phyloP scores from a whole-genome alignment of 2,113 vertebrate species.

The Engraulis encrasicolus region DNA sequence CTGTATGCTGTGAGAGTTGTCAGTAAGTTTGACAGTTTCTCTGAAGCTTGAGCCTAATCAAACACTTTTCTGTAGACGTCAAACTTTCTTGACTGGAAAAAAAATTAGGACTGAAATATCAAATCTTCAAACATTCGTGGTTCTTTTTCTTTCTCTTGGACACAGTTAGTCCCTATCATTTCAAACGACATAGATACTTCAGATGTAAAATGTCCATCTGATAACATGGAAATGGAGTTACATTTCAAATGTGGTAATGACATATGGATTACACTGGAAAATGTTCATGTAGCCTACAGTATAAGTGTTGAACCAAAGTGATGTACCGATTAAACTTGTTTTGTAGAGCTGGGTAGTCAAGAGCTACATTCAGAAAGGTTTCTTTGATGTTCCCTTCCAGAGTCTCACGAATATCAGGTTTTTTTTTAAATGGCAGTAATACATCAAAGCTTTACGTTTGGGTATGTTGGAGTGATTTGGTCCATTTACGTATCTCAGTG shows the following conservation, averaged over 20 bases:
- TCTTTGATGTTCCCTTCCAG: too few species aligned
- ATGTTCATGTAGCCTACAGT: background rate
- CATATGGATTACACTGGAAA: background rate
- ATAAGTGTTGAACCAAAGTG: background rate
- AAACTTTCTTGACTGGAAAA: slow-evolving; percentile 28
- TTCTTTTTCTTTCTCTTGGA: slow-evolving; percentile 8
- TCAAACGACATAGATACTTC: slow-evolving; percentile 28
- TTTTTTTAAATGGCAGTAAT: too few species aligned
- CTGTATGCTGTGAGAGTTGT: slow-evolving; percentile 33
- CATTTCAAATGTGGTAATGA: slow-evolving; percentile 15
- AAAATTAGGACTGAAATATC: slow-evolving; percentile 19
- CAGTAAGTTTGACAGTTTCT: slow-evolving; percentile 25
- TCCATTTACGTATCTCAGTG: too few species aligned
- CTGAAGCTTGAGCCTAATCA: slow-evolving; percentile 34
- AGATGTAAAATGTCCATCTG: slow-evolving; percentile 36
- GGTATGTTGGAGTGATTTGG: too few species aligned
- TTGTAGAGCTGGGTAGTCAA: background rate
- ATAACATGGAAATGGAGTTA: slow-evolving; percentile 40
- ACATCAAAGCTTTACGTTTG: too few species aligned
- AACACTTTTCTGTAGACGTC: slow-evolving; percentile 31
- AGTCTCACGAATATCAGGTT: too few species aligned
- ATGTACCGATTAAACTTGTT: background rate
- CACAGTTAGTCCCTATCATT: background rate
- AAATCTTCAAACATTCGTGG: slow-evolving; percentile 30
- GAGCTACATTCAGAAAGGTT: background rate